A percentile compares a stretch with the other conserved stretches of the same genome.
These are phyloP conservation scores for Cephus sareptanus DNA, from an alignment of 2,888 invertebrate species.

Conservation along the genomic window DNA sequence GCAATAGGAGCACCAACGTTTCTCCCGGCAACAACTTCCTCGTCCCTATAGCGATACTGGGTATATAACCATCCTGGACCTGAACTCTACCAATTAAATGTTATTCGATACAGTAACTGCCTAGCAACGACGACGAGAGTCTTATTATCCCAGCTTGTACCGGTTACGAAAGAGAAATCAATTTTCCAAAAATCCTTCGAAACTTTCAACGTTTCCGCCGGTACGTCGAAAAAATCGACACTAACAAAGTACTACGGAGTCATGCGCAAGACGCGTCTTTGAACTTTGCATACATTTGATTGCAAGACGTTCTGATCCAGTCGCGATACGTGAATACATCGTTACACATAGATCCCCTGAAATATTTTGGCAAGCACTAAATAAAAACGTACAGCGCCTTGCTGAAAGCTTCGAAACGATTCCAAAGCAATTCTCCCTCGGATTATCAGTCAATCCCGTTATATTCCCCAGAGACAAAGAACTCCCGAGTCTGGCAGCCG, in stretches of 20 bases:
- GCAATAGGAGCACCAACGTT: neutral
- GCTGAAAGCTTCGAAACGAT: neutral
- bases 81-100: neutral
- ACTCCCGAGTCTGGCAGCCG: slow-evolving; percentile 25
- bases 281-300: neutral
- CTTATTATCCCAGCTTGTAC: neutral
- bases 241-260: neutral
- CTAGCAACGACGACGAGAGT: neutral
- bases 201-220: neutral
- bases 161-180: neutral
- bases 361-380: neutral
- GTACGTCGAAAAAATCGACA: neutral
- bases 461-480: slow-evolving; percentile 22
- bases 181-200: neutral
- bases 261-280: neutral
- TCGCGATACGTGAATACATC: neutral
- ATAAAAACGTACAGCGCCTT: neutral
- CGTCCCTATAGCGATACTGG: neutral
- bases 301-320: neutral
- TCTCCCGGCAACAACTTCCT: neutral
- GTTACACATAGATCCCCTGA: neutral
- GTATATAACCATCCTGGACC: neutral
- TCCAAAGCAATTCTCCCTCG: neutral
- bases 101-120: neutral
- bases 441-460: neutral